Base-by-base conservation (phyloP, 2,113 vertebrate species). In the Oreochromis tanganicae region DNA sequence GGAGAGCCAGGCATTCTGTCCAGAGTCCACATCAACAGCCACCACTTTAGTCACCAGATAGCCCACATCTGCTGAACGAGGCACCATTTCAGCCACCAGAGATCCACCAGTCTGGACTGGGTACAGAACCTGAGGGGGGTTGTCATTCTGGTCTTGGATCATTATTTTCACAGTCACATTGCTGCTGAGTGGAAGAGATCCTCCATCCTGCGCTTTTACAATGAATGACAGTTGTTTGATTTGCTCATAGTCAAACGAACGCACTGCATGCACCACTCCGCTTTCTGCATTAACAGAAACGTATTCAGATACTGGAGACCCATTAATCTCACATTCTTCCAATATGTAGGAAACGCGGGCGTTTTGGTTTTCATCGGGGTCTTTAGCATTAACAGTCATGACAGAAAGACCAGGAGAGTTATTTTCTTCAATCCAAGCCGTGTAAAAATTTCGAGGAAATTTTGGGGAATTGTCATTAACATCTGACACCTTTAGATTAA, bases 391-490 rank as follows among this genome's bases (percentile, higher is more conserved):
- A 27, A 94, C 38, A 19, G 7, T 79, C 3, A 92, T 7, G 3
- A 94, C 1, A 27, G 91, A 92, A 4, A 82, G 27, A 13, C 90
- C 92, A 1, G 93, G 91, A 10, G 46, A 83, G 21, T 94, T 94
- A 71, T 94, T 94, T 24, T 94, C 94, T 59, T 48, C 0, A 9
- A 95, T 29, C 3, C 38, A 79, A 2, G 91, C 90, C 12, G 4
- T 92, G 5, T 92, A 95, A 21, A 52, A 8, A 3, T 4, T 43
- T 59, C 9, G n/a, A 34, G 75, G 16, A 87, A 95, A 95, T 4
- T 86, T 50, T 3, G 95, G 96, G 4, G 89, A 63, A 57, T 96
- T 96, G 71, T 96, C 96, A 84, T 95, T 96, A 1, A 96, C 89
- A 78, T 96, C 96, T 1, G 93, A 94, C 2, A 96, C 19, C 11